A percentile compares a stretch with the other conserved stretches of the same genome.
phyloP scores from a whole-genome alignment of 2,113 vertebrate genomes.

The Hepsetus odoe region DNA sequence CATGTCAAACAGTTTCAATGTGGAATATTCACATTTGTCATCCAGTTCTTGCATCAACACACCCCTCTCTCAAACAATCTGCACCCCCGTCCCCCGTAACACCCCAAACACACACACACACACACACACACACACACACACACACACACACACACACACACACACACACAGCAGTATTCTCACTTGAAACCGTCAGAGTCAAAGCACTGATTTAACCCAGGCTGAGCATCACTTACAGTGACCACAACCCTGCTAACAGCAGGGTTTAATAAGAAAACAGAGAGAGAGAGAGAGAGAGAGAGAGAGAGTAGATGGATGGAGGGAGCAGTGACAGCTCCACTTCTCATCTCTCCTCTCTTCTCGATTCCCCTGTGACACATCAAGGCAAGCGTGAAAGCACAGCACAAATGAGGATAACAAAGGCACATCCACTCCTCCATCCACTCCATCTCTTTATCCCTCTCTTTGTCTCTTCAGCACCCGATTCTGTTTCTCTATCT shows the following conservation, averaged over 20 bases:
- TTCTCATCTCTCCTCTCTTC: constrained; percentile 12
- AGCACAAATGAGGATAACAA: constrained; percentile 77
- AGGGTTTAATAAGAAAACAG: background rate
- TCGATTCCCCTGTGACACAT: constrained; percentile 35
- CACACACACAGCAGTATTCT: background rate
- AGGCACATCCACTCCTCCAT: constrained; percentile 42
- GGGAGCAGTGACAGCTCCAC: background rate
- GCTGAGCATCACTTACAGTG: background rate
- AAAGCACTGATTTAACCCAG: constrained; percentile 33
- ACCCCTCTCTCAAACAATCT: background rate
- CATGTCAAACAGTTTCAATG: no score
- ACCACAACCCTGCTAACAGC: background rate
- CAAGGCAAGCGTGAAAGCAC: constrained; percentile 65
- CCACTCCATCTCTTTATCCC: background rate
- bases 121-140: constrained; percentile 14
- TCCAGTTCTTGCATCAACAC: no score
- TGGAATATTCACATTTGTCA: no score
- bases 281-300: background rate
- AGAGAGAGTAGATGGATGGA: background rate
- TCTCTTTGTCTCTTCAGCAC: background rate
- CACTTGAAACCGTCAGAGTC: background rate
- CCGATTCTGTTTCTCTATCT: background rate
- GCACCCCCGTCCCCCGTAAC: background rate
- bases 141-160: constrained; percentile 2
- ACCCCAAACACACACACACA: constrained; percentile 1